phyloP scores from a whole-genome alignment of 2,888 invertebrate species.

The Pyrocoelia pectoralis region DNA sequence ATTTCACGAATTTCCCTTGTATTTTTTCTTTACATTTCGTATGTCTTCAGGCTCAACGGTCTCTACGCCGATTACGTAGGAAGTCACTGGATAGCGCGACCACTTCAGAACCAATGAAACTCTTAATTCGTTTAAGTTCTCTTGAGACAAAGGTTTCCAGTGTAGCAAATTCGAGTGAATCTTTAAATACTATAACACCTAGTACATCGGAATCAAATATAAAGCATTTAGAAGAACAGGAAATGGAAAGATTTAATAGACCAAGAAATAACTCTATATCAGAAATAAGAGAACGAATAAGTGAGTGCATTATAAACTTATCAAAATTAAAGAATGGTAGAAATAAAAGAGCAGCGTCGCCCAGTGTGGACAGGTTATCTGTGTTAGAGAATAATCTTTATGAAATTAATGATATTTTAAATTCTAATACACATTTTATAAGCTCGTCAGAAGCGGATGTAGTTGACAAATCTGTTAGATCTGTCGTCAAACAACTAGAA shows the following conservation, averaged over 20 bases:
- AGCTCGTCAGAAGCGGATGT: constrained; percentile 65
- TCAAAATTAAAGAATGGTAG: constrained; percentile 68
- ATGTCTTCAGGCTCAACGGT: constrained; percentile 35
- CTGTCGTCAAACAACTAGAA: constrained; percentile 71
- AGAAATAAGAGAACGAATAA: constrained; percentile 71
- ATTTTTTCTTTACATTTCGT: too few relatives aligned
- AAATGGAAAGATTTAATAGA: constrained; percentile 64
- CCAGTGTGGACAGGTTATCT: constrained; percentile 71
- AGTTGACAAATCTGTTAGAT: constrained; percentile 65
- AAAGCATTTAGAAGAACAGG: constrained; percentile 45
- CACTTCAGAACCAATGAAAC: constrained; percentile 81
- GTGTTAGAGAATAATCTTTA: constrained; percentile 71
- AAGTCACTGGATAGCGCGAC: constrained; percentile 83
- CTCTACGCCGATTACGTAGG: constrained; percentile 68
- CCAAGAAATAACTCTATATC: constrained; percentile 67
- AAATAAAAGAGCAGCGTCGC: constrained; percentile 70
- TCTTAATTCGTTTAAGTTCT: constrained; percentile 77
- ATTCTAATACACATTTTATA: constrained; percentile 58
- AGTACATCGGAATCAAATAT: constrained; percentile 52
- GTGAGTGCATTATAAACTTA: constrained; percentile 72
- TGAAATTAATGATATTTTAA: constrained; percentile 69
- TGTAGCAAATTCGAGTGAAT: constrained; percentile 68
- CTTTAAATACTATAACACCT: constrained; percentile 60
- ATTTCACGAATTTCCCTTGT: too few relatives aligned
- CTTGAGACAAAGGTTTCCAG: constrained; percentile 80